Evolutionary conservation across 2,888 invertebrate genomes (phyloP), one percentile per base, ranked within the genome.

Genomic region (Cecidostiba fungosa): DNA sequence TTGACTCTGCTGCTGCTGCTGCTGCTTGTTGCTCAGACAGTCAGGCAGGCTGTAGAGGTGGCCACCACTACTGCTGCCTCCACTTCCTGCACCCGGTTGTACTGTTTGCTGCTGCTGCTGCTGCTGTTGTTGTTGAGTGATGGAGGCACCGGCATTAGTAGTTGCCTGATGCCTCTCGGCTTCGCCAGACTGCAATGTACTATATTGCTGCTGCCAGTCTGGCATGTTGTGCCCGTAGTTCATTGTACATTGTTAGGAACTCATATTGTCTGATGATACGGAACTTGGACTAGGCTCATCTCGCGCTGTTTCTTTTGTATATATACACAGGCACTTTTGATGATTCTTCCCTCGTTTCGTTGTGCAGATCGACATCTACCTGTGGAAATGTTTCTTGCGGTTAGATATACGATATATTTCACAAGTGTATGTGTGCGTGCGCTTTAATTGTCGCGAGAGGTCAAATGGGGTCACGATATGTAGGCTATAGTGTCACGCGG

Each of bases 191-290:
- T 91, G 92, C 77, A 90, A 79, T 81, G 91, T 89, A 89, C 92
- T 92, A 90, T 91, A 93, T 87, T 93, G 93, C 87, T 92, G 43
- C 90, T 93, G 93, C 93, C 93, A 93, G 90, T 93, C 93, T 89
- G 93, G 92, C 91, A 93, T 91, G 88, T 91, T 93, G 88, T 91
- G 91, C 89, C 90, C 86, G 92, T 92, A 92, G 92, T 91, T 93
- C 93, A 93, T 93, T 92, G 93, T 92, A 92, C 93, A 93, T 93
- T 88, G 88, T 92, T 83, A 87, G 85, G 79, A 85, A 85, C 83
- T 83, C 83, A 85, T 84, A 73, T 32, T 89, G 85, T 73, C 39
- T n/a, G 54, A 66, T 43, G 47, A 43, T 77, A 29, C 36, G 32
- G 50, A 23, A 16, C 29, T 32, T 59, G 12, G 14, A 29, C 50